Percentiles rank a stretch among this genome's conserved stretches.
Evolutionary conservation across 2,113 vertebrate genomes (phyloP).

Genomic region (Nipponia nippon): DNA sequence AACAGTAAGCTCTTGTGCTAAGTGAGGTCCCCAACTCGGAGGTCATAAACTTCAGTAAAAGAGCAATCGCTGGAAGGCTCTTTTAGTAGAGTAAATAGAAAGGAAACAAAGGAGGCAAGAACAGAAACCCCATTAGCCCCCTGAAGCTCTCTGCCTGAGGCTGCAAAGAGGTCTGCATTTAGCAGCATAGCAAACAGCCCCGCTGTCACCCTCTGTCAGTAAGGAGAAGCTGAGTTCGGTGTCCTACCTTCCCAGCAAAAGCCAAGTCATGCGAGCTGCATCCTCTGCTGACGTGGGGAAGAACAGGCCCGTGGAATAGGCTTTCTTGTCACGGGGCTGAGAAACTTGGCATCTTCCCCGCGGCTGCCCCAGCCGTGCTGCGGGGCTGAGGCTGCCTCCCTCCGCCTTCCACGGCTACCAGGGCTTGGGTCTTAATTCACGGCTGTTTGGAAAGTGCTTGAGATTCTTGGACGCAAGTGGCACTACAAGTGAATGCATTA

Average conservation of each 20-base stretch:
- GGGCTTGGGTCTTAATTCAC: neutral
- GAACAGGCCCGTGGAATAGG: rapidly evolving
- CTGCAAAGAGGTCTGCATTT: neutral
- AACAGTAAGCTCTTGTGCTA: neutral
- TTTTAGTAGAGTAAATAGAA: neutral
- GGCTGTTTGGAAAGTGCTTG: constrained; percentile 6
- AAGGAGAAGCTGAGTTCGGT: neutral
- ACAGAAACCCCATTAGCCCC: constrained; percentile 8
- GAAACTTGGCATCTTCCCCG: neutral
- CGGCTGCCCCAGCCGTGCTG: neutral
- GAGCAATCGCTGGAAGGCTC: constrained; percentile 5
- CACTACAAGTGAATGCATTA: constrained; percentile 13
- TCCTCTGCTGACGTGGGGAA: neutral
- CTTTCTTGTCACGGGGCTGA: neutral
- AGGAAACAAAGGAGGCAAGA: constrained; percentile 24
- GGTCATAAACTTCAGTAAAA: constrained; percentile 29
- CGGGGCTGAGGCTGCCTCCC: neutral
- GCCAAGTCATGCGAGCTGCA: neutral
- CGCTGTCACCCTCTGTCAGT: neutral
- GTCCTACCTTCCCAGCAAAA: neutral
- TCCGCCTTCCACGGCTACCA: neutral
- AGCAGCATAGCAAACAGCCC: neutral
- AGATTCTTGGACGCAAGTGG: constrained; percentile 18
- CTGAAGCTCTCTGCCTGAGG: constrained; percentile 20
- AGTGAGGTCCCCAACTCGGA: constrained; percentile 19